Evolutionary conservation across 2,797 vertebrate genomes (phyloP).

Genomic region (Malacoctenus gilli): DNA sequence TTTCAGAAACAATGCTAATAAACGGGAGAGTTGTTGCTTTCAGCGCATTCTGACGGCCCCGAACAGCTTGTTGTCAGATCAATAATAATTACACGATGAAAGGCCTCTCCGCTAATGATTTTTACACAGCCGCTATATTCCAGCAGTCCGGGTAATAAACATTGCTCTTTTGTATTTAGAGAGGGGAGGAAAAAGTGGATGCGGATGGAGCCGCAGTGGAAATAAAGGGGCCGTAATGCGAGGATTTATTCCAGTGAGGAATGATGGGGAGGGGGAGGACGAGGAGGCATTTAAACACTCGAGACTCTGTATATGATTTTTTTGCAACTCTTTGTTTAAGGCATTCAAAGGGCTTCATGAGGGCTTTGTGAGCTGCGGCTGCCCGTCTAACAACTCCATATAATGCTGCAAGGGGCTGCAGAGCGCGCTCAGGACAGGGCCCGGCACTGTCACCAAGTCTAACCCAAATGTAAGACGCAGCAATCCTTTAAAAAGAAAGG

Average conservation of each 20-base stretch:
- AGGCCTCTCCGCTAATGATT: constrained; percentile 65
- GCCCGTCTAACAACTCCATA: too few species aligned
- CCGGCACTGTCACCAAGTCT: too few species aligned
- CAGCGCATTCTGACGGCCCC: constrained; percentile 42
- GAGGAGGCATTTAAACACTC: constrained; percentile 41
- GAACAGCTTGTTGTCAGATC: constrained; percentile 75
- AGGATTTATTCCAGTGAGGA: constrained; percentile 7
- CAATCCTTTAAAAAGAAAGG: too few species aligned
- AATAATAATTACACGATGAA: constrained; percentile 79
- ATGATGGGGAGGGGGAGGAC: not conserved
- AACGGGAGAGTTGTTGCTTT: constrained; percentile 56
- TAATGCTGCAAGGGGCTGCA: too few species aligned
- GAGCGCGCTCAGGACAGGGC: too few species aligned
- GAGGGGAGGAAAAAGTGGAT: not conserved
- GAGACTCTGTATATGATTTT: too few species aligned
- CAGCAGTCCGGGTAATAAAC: constrained; percentile 54
- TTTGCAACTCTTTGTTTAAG: too few species aligned
- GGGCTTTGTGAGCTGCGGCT: too few species aligned
- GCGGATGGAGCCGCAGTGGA: constrained; percentile 13
- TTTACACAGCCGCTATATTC: constrained; percentile 63
- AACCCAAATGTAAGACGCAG: too few species aligned
- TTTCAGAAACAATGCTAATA: constrained; percentile 62
- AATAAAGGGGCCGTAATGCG: constrained; percentile 11
- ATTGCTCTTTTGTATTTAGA: constrained; percentile 56
- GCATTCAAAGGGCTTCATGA: too few species aligned